These are phyloP conservation scores for Eira barbara DNA, from an alignment of 2,113 vertebrate species.

Conservation along the genomic window DNA sequence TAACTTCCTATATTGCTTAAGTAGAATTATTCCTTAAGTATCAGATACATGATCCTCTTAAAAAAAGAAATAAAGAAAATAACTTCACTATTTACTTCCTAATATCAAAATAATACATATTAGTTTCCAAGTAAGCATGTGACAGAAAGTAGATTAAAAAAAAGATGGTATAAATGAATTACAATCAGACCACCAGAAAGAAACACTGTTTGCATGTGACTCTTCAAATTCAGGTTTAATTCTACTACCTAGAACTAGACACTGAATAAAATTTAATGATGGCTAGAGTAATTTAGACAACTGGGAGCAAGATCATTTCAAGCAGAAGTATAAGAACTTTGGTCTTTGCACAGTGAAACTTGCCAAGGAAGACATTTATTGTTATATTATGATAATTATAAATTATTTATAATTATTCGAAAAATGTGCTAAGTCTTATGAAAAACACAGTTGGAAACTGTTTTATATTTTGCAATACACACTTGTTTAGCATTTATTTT, in stretches of 20 bases:
- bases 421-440: background rate
- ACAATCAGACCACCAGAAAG: background rate
- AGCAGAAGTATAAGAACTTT: background rate
- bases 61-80: background rate
- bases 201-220: background rate
- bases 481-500: background rate
- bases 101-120: background rate
- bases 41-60: background rate
- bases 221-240: background rate
- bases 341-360: background rate
- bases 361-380: conserved; percentile 9
- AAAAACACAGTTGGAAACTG: background rate
- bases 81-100: background rate
- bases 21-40: background rate
- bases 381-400: background rate
- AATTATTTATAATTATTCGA: conserved; percentile 34
- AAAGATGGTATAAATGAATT: background rate
- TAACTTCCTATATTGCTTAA: background rate
- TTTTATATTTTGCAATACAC: background rate
- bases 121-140: conserved; percentile 19
- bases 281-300: background rate
- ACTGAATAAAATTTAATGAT: background rate
- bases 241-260: background rate
- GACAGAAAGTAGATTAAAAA: background rate
- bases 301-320: background rate